Evolutionary conservation across 2,113 vertebrate genomes (phyloP), one percentile per base, ranked within the genome.

Genomic region (Piprites chloris): DNA sequence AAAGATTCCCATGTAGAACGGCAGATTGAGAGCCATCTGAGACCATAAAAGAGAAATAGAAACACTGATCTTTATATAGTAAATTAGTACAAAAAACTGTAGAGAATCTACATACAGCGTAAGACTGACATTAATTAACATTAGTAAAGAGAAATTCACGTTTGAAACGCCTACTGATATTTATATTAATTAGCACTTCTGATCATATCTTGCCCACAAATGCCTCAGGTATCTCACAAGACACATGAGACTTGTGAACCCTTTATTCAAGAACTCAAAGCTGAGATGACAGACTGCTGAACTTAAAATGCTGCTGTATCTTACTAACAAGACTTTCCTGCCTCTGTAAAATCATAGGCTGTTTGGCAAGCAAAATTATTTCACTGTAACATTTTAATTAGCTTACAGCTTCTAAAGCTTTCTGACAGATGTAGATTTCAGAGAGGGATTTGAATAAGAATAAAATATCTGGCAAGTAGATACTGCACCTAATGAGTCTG

Each of bases 341-440:
- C 14, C 42, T 74, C 71, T 37, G 27, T 58, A 63, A 71, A 86
- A 83, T 69, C 72, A 63, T 3, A 73, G 41, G 19, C 47, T 59
- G 30, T 41, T 84, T 75, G 24, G 33, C 30, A 56, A 80, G 33
- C 15, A 68, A 77, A 95, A 81, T 67, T 84, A 71, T 79, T 85
- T 90, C 91, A 89, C 12, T 84, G 79, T 47, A 95, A 92, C 44
- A 68, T 85, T 92, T 95, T 94, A 81, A 92, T 95, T 81, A 90
- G 35, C 65, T 89, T 72, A 87, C 27, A n/a, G 82, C 62, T 94
- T 68, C 90, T 53, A 50, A 78, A 90, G 68, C 52, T 68, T 95
- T 88, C 72, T 89, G 76, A 91, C 76, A 95, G 85, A 53, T 72
- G 56, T 21, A 28, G 47, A 74, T 52, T 86, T 90, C 56, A 85